Evolutionary conservation across 1,140 invertebrate genomes (phyloP), one percentile per base, ranked within the genome.

Genomic region (Asobara japonica): DNA sequence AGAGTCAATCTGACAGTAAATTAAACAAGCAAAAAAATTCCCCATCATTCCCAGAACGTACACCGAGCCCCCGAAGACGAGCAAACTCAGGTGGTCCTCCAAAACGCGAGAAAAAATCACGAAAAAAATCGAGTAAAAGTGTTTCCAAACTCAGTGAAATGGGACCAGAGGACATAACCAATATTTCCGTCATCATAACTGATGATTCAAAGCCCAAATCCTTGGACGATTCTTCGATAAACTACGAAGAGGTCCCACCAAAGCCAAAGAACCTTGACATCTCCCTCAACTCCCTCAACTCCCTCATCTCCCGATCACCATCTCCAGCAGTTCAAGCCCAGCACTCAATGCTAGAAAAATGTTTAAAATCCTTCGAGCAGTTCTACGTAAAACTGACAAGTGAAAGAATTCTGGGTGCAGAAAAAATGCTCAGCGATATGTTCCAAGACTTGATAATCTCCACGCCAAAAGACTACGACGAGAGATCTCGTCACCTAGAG

Each of bases 1-100:
- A 92, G 71, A 91, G 91, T 78, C 91, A 91, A 78, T 91, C 91
- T 0, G 91, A 92, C 77, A 91, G 90, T 30, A 91, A 90, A 77
- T 77, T 91, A 5, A 90, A 90, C 77, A 90, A 91, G 71, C 83
- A 87, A 0, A 80, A 60, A 33, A 76, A n/a, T n/a, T n/a, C 41
- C 7, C 41, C 33, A 56, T 78, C 79, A 2, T 79, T 79, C 2
- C 36, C 36, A 0, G 85, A 86, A 16, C 80, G 81, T 18, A 86
- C 82, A 60, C 81, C 82, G 0, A 86, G 83, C 74, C 84, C 85
- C 0, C 73, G 85, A 51, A 79, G 84, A 68, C 74, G 86, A 75
- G 85, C 86, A 2, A 87, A 88, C 72, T 88, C 86, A 1, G 81
- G 86, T 0, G 82, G 86, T 25, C 74, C 81, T 0, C 11, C 82